Percentiles rank a stretch among this genome's conserved stretches.
Evolutionary conservation across 2,888 invertebrate genomes (phyloP).

Genomic region (Miltochrista miniata): DNA sequence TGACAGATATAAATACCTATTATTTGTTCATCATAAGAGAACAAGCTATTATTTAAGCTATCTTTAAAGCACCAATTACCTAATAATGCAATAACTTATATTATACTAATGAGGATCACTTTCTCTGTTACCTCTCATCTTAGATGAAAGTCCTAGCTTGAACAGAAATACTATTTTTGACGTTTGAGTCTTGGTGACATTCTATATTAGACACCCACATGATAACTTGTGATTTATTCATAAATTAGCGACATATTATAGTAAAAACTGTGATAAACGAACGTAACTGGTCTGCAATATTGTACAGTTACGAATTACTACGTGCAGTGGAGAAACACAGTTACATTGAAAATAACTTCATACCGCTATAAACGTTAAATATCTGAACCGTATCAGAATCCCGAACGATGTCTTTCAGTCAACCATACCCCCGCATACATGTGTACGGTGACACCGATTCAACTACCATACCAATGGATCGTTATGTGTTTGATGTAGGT

Average conservation of each 20-base stretch:
- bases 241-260: constrained; percentile 12
- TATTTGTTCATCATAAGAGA: constrained; percentile 52
- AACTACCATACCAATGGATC: background rate
- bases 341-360: constrained; percentile 54
- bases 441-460: too few relatives aligned
- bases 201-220: too few relatives aligned
- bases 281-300: constrained; percentile 38
- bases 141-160: too few relatives aligned
- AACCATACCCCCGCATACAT: background rate
- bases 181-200: too few relatives aligned
- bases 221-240: background rate
- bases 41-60: constrained; percentile 50
- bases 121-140: constrained; percentile 5
- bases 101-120: constrained; percentile 19
- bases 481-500: background rate
- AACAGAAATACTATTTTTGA: too few relatives aligned
- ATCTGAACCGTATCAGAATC: constrained; percentile 14
- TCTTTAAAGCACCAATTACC: constrained; percentile 43
- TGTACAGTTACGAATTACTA: constrained; percentile 49
- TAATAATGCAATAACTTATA: constrained; percentile 45
- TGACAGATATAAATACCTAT: constrained; percentile 73
- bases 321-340: constrained; percentile 52
- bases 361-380: constrained; percentile 34
- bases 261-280: constrained; percentile 23
- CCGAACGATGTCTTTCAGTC: constrained; percentile 2